phyloP scores from a whole-genome alignment of 2,797 vertebrate species.

The Clarias platycephalus region DNA sequence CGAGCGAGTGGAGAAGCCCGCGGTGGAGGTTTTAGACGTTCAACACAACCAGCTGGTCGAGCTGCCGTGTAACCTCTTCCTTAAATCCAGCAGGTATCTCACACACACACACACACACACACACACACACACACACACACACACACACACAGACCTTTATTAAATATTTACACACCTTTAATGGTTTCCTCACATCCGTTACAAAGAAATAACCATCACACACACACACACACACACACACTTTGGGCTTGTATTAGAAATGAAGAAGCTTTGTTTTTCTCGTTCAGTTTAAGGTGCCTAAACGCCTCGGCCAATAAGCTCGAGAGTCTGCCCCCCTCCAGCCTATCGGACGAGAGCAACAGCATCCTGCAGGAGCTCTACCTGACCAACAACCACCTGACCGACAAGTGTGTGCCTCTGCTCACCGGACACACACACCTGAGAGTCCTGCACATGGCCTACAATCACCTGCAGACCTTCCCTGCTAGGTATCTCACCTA shows the following conservation, averaged over 20 bases:
- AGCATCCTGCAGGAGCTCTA: slow-evolving; percentile 95
- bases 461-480: slow-evolving; percentile 93
- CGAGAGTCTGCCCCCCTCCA: slow-evolving; percentile 90
- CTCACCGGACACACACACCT: slow-evolving; percentile 90
- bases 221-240: no score
- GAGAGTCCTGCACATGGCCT: slow-evolving; percentile 93
- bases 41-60: slow-evolving; percentile 94
- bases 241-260: neutral
- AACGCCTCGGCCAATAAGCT: slow-evolving; percentile 95
- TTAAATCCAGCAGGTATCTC: slow-evolving; percentile 90
- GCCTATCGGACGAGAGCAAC: slow-evolving; percentile 88
- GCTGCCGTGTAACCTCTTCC: slow-evolving; percentile 88
- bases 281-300: slow-evolving; percentile 84
- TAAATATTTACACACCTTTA: neutral
- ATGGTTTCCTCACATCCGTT: neutral
- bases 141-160: neutral
- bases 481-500: slow-evolving; percentile 83
- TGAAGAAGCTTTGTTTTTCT: neutral
- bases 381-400: slow-evolving; percentile 92
- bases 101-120: neutral
- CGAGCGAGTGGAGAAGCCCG: slow-evolving; percentile 85
- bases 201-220: neutral
- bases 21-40: slow-evolving; percentile 89
- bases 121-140: neutral
- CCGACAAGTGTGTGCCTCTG: slow-evolving; percentile 92